A percentile compares a stretch with the other conserved stretches of the same genome.
These are phyloP conservation scores for Leptocoma aspasia DNA, from an alignment of 2,113 vertebrate genomes.

Conservation along the genomic window DNA sequence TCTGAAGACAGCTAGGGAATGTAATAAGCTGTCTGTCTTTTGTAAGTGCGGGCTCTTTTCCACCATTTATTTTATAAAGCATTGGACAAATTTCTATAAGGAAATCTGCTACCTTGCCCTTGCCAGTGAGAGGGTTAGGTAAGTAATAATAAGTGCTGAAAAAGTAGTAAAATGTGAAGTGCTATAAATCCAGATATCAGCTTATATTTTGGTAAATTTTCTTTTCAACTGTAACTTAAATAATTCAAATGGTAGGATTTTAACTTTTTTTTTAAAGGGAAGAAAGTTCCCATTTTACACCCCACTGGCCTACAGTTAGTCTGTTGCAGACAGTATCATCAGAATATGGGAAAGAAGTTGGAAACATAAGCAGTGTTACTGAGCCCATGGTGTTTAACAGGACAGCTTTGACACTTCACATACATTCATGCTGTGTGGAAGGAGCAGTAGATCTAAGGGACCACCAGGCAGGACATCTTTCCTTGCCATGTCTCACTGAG, in stretches of 20 bases:
- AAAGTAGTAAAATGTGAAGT: background rate
- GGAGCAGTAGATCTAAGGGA: background rate
- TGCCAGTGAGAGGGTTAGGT: background rate
- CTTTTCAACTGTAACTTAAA: background rate
- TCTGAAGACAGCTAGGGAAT: background rate
- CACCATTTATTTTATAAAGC: background rate
- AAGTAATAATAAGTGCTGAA: background rate
- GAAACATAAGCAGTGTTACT: background rate
- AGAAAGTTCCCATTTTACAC: background rate
- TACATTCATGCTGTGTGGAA: background rate
- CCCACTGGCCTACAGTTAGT: background rate
- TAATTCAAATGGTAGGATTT: background rate
- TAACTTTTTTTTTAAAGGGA: background rate
- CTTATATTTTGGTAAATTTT: background rate
- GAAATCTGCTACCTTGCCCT: background rate
- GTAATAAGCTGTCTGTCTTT: background rate
- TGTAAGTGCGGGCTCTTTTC: background rate
- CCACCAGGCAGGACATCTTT: background rate
- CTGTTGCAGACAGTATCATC: background rate
- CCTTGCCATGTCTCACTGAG: background rate
- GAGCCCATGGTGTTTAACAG: background rate
- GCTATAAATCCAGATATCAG: background rate
- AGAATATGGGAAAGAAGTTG: background rate
- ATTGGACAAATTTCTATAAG: background rate
- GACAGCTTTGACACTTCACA: background rate